A percentile compares a stretch with the other conserved stretches of the same genome.
These are phyloP conservation scores for Ochotona princeps DNA, from an alignment of 2,113 vertebrate genomes.

Conservation along the genomic window DNA sequence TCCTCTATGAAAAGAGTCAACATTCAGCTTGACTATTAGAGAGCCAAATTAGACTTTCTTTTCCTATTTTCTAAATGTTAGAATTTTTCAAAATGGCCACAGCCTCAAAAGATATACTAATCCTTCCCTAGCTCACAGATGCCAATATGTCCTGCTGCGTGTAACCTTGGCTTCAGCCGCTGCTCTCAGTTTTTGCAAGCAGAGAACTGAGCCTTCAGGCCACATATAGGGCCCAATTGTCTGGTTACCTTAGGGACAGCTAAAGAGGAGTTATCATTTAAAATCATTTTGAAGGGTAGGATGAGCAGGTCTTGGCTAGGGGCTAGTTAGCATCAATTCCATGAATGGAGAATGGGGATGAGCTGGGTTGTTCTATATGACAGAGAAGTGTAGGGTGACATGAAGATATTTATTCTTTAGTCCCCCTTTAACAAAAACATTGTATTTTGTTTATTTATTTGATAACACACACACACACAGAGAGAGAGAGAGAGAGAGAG, in stretches of 20 bases:
- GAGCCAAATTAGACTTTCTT: background rate
- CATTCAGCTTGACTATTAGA: background rate
- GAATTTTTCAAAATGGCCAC: background rate
- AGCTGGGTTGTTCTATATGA: background rate
- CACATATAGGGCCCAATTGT: background rate
- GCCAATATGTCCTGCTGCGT: background rate
- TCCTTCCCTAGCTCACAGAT: background rate
- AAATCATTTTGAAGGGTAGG: background rate
- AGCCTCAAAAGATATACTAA: background rate
- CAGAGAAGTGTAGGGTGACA: background rate
- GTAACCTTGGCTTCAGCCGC: background rate
- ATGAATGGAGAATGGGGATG: background rate
- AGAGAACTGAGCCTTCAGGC: background rate
- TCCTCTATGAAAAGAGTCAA: background rate
- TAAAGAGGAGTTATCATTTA: background rate
- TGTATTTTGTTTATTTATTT: too few species aligned
- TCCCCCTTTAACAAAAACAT: too few species aligned
- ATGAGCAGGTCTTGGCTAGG: background rate
- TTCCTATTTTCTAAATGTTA: conserved; percentile 9
- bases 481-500: too few species aligned
- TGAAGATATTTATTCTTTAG: too few species aligned
- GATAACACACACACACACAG: too few species aligned
- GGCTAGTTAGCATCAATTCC: background rate
- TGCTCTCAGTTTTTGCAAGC: background rate
- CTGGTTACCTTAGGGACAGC: background rate